These are phyloP conservation scores for Augiades crinisus DNA, from an alignment of 2,888 invertebrate species.

Conservation along the genomic window DNA sequence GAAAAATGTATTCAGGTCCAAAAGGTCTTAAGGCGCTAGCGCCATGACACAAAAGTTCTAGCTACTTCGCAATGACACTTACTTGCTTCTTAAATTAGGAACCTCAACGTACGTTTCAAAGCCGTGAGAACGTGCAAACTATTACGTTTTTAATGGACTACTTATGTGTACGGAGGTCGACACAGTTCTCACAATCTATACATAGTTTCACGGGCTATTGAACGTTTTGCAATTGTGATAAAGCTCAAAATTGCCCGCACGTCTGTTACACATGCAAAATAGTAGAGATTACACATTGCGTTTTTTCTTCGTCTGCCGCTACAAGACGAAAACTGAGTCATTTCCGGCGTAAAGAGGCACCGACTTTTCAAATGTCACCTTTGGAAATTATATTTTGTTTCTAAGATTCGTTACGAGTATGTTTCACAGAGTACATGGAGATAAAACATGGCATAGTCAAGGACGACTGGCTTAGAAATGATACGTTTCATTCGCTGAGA, in stretches of 20 bases:
- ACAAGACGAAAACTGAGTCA: constrained; percentile 49
- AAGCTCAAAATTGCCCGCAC: constrained; percentile 13
- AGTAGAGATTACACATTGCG: constrained; percentile 20
- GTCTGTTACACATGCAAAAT: constrained; percentile 8
- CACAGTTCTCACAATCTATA: constrained; percentile 8
- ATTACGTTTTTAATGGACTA: constrained; percentile 32
- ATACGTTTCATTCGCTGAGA: not conserved
- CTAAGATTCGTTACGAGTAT: constrained; percentile 14
- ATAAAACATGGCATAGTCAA: not conserved
- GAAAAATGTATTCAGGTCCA: too few species aligned
- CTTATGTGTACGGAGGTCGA: constrained; percentile 28
- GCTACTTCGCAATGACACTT: not conserved
- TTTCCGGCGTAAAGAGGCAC: constrained; percentile 50
- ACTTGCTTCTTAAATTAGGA: constrained; percentile 20
- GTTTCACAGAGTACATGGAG: not conserved
- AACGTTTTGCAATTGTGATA: not conserved
- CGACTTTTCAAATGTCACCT: constrained; percentile 53
- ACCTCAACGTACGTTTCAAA: constrained; percentile 19
- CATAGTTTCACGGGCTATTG: not conserved
- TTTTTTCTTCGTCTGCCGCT: constrained; percentile 34
- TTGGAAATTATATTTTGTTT: constrained; percentile 30
- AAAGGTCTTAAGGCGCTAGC: too few species aligned
- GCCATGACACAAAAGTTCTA: too few species aligned
- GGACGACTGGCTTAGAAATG: not conserved
- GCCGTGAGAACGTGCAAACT: constrained; percentile 29